Base-by-base conservation (phyloP, 2,888 invertebrate genomes). In the Phortica okadai region DNA sequence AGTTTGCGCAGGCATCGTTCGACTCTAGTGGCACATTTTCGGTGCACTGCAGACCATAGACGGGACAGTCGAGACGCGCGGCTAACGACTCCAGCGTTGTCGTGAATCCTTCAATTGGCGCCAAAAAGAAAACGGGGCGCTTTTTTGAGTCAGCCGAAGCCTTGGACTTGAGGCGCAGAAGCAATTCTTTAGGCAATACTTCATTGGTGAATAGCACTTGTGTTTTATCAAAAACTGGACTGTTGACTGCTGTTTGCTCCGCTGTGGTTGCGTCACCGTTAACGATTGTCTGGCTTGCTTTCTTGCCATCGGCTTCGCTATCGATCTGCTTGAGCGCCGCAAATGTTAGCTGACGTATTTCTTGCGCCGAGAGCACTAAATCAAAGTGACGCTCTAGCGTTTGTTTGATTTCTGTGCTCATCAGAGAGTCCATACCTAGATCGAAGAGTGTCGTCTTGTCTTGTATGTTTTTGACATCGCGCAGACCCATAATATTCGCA, bases 401-500 rank as follows among this genome's bases (percentile, higher is more conserved):
- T 92, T 98, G 98, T 91, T 99, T 99, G 89, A 99, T 98, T 93
- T 99, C 99, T 2, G 99, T 98, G 74, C 98, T 98, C 99, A 99
- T 99, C 81, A 99, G 92, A 5, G 99, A 99, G 91, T 99, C 99
- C 95, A 99, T 97, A 79, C 99, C 99, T 69, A 99, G 93, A 91
- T 99, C 99, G 42, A 97, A 97, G 66, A 99, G 93, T 70, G 95
- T 96, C 6, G 96, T 94, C 70, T 94, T 93, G 50, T 94, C 93
- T 79, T 96, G 94, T 50, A 98, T 93, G 79, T 95, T 95, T 82
- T 94, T 94, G 0, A 95, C 92, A 88, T 99, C 98, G 91, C 98
- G 97, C 86, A 99, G 94, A 76, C 97, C 96, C 76, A 98, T 93
- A 86, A 98, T 97, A 90, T 98, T 97, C 58, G 96, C 97, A 6